Evolutionary conservation across 2,797 vertebrate species (phyloP).

Genomic region (Macroramphosus scolopax): DNA sequence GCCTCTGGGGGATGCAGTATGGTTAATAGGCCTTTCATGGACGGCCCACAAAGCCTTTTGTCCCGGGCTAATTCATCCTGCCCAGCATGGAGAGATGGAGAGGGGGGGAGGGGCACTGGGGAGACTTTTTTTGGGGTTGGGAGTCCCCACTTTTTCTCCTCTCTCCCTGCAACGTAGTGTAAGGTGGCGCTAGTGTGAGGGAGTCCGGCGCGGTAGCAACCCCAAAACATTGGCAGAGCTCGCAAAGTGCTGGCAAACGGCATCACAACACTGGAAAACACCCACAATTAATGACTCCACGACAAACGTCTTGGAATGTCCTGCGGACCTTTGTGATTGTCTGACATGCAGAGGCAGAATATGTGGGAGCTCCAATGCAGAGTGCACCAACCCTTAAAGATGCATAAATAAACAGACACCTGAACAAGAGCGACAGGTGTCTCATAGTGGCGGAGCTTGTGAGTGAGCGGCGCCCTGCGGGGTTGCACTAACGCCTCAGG

Average conservation of each 20-base stretch:
- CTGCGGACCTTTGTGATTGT: too few species aligned
- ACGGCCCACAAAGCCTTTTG: constrained; percentile 84
- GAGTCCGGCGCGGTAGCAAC: constrained; percentile 43
- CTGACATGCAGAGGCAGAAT: too few species aligned
- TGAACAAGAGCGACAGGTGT: constrained; percentile 69
- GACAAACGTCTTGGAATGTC: too few species aligned
- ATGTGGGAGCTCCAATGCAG: too few species aligned
- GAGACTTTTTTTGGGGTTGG: constrained; percentile 48
- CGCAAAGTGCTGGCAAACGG: constrained; percentile 48
- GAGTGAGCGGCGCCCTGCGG: too few species aligned
- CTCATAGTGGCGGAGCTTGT: constrained; percentile 20
- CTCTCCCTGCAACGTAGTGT: constrained; percentile 23
- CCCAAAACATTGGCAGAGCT: constrained; percentile 62
- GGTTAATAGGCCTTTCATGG: constrained; percentile 88
- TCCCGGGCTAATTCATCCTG: constrained; percentile 81
- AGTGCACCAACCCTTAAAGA: too few species aligned
- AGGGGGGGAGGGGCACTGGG: constrained; percentile 51
- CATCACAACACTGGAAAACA: constrained; percentile 58
- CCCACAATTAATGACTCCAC: constrained; percentile 43
- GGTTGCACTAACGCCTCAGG: constrained; percentile 51
- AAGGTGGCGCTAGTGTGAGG: constrained; percentile 62
- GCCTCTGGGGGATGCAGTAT: constrained; percentile 87
- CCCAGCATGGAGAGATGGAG: constrained; percentile 66
- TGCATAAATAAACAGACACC: too few species aligned
- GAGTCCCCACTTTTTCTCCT: constrained; percentile 43